These are phyloP conservation scores for Trachelus iudaicus DNA, from an alignment of 2,888 invertebrate genomes.

Conservation along the genomic window DNA sequence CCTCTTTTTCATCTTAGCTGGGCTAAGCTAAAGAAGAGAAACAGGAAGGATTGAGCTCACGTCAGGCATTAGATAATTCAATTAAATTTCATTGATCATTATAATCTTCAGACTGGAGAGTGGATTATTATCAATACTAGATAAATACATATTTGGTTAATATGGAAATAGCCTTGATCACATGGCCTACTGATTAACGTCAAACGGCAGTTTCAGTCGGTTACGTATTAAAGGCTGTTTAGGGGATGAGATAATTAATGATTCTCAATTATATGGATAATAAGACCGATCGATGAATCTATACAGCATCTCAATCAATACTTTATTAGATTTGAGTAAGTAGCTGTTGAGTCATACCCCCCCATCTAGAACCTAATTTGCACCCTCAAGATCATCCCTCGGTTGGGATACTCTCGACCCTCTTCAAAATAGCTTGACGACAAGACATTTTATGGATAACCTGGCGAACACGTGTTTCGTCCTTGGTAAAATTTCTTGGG, in stretches of 20 bases:
- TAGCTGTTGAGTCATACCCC: background rate
- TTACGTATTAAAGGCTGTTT: background rate
- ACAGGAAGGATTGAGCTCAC: background rate
- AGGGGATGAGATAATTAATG: background rate
- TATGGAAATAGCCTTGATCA: background rate
- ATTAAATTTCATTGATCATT: background rate
- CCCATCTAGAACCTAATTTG: background rate
- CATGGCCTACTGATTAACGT: background rate
- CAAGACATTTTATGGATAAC: background rate
- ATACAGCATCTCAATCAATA: background rate
- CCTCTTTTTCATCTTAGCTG: background rate
- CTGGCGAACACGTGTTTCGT: background rate
- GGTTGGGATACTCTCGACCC: background rate
- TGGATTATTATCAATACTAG: background rate
- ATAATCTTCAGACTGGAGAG: background rate
- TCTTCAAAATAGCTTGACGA: background rate
- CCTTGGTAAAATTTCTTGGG: background rate
- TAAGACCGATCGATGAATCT: background rate
- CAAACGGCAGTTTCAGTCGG: background rate
- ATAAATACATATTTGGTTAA: background rate
- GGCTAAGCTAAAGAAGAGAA: background rate
- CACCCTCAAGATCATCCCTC: background rate
- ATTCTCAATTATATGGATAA: background rate
- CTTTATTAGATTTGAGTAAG: background rate
- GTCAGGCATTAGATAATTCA: background rate